Conservation (phyloP, 64 coral and sea anemone species). For the Montipora capricornis region DNA sequence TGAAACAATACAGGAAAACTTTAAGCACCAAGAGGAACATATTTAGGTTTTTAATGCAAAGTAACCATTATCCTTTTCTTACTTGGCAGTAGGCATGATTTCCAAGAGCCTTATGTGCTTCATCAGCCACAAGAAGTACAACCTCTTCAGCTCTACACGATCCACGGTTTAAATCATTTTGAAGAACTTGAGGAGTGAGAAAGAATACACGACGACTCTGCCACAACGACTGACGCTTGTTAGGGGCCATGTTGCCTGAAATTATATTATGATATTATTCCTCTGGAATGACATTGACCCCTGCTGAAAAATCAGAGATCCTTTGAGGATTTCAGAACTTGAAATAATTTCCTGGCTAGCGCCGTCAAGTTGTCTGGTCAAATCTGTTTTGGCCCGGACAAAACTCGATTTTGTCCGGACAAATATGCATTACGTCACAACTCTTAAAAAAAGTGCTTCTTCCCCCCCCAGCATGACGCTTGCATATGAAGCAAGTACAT, state of each 20-base stretch:
- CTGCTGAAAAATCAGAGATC: too few species aligned
- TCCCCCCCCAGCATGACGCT: too few species aligned
- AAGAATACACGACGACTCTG: constrained; percentile 88
- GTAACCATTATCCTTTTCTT: background rate
- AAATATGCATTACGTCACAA: too few species aligned
- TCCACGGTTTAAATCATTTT: constrained; percentile 92
- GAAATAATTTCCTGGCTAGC: too few species aligned
- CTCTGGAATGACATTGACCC: too few species aligned
- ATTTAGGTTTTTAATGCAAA: background rate
- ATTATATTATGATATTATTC: background rate
- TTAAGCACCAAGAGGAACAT: background rate
- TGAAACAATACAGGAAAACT: background rate
- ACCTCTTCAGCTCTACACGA: constrained; percentile 90
- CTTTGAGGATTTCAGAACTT: too few species aligned
- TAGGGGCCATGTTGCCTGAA: constrained; percentile 88
- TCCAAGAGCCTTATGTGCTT: constrained; percentile 98
- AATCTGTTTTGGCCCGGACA: too few species aligned
- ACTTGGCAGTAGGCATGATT: constrained; percentile 98
- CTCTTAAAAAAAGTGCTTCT: too few species aligned
- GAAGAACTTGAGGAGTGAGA: constrained; percentile 95
- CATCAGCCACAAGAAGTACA: constrained; percentile 93
- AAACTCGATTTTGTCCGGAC: too few species aligned
- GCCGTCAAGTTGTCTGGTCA: too few species aligned
- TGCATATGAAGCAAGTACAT: too few species aligned
- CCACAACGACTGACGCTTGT: constrained; percentile 87